A percentile compares a stretch with the other conserved stretches of the same genome.
These are phyloP conservation scores for Cichlasoma orientale DNA, from an alignment of 2,797 vertebrate genomes.

Conservation along the genomic window DNA sequence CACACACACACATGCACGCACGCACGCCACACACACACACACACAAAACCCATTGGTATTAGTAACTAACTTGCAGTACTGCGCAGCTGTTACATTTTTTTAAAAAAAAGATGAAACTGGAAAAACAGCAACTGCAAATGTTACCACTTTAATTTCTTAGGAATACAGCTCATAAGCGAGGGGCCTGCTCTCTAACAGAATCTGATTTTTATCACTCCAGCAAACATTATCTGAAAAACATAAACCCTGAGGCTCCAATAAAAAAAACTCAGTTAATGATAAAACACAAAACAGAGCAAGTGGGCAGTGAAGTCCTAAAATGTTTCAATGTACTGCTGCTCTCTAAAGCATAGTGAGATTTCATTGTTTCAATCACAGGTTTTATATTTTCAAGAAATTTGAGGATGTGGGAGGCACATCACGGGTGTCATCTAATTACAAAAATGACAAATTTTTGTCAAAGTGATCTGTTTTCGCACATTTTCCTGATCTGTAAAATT, in stretches of 20 bases:
- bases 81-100: background rate
- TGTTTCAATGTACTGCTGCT: background rate
- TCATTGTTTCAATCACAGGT: accelerated
- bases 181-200: background rate
- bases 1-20: background rate
- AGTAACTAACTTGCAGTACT: constrained; percentile 20
- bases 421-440: accelerated
- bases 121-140: background rate
- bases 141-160: background rate
- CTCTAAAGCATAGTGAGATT: background rate
- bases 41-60: constrained; percentile 9
- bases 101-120: background rate
- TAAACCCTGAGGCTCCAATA: background rate
- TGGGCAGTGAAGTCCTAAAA: background rate
- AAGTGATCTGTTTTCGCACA: background rate
- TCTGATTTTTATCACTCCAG: constrained; percentile 21
- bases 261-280: background rate
- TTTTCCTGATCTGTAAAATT: background rate
- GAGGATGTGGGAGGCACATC: background rate
- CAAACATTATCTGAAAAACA: background rate
- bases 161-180: constrained; percentile 1
- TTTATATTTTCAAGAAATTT: background rate
- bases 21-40: background rate
- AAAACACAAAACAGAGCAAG: background rate
- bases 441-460: background rate